Evolutionary conservation across 2,888 invertebrate species (phyloP).

Genomic region (Trachelus iudaicus): DNA sequence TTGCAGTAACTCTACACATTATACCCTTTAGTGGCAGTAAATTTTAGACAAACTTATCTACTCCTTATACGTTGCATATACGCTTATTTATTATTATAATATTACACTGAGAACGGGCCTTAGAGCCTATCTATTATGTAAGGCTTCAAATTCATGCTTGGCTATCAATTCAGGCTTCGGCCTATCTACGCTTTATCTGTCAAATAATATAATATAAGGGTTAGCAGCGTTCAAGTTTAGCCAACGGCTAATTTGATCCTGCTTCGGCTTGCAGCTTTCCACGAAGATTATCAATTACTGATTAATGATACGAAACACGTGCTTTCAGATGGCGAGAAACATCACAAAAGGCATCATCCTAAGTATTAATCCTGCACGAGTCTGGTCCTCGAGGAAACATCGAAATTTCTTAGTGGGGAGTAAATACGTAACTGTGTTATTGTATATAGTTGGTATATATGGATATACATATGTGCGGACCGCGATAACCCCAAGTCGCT

Average conservation of each 20-base stretch:
- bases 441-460: not conserved
- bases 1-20: not conserved
- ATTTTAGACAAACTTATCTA: not conserved
- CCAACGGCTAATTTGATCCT: not conserved
- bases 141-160: not conserved
- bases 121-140: no score
- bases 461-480: not conserved
- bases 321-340: not conserved
- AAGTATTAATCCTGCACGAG: conserved; percentile 1
- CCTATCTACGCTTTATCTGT: not conserved
- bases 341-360: not conserved
- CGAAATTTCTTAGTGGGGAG: not conserved
- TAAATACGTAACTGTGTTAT: not conserved
- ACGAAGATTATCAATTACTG: not conserved
- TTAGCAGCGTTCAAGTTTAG: not conserved
- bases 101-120: no score
- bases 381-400: not conserved
- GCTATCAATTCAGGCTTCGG: not conserved
- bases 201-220: not conserved
- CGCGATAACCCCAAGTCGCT: not conserved
- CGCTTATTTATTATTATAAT: no score
- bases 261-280: not conserved
- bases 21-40: not conserved
- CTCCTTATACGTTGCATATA: not conserved
- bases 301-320: not conserved